phyloP scores from a whole-genome alignment of 2,888 invertebrate species.

The Adelognathus sp. region DNA sequence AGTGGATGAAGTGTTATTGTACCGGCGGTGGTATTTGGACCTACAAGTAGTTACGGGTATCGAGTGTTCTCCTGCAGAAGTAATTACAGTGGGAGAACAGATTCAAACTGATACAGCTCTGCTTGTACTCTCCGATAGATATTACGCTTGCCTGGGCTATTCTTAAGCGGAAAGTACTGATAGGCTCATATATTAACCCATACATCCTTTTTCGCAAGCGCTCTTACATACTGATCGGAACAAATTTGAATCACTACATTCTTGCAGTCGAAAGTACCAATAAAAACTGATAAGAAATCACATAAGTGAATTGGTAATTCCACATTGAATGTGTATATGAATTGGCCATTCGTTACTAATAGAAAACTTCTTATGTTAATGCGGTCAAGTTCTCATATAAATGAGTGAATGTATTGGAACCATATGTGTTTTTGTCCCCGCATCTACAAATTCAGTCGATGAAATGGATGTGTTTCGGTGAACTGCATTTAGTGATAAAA shows the following conservation, averaged over 20 bases:
- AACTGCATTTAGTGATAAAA: not conserved
- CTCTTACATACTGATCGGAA: not conserved
- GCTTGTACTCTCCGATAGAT: not conserved
- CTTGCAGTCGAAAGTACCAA: not conserved
- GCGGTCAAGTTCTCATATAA: not conserved
- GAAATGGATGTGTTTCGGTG: not conserved
- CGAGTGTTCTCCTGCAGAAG: not conserved
- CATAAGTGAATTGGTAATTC: not conserved
- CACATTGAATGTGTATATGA: not conserved
- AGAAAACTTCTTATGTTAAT: not conserved
- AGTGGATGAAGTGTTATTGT: too few species aligned
- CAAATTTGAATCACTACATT: not conserved
- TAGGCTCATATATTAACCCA: not conserved
- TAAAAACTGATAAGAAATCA: not conserved
- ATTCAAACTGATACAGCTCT: not conserved
- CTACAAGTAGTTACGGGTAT: not conserved
- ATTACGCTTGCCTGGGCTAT: not conserved
- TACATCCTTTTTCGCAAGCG: not conserved
- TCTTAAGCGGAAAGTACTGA: not conserved
- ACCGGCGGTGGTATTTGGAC: too few species aligned
- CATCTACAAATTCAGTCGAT: not conserved
- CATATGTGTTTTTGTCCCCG: constrained; percentile 10
- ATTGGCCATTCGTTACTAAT: not conserved
- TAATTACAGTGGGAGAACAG: not conserved
- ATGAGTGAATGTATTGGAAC: too few species aligned